A percentile compares a stretch with the other conserved stretches of the same genome.
These are phyloP conservation scores for Sciurus niger DNA, from an alignment of 2,113 vertebrate genomes.

Conservation along the genomic window DNA sequence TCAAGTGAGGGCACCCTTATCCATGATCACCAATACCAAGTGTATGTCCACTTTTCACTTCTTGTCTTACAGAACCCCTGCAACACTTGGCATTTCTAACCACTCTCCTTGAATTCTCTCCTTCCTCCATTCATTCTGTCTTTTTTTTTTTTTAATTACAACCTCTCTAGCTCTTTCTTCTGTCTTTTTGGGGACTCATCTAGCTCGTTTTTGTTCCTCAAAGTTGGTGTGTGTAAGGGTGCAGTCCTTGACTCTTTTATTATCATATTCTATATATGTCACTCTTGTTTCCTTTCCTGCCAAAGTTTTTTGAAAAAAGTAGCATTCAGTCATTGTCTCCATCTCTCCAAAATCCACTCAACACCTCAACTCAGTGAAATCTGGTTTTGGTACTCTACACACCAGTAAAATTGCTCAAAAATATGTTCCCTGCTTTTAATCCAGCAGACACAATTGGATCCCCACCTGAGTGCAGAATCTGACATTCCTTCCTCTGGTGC, in stretches of 20 bases:
- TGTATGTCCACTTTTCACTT: neutral
- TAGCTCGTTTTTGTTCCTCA: neutral
- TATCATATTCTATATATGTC: neutral
- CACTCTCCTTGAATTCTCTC: neutral
- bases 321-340: neutral
- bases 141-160: neutral
- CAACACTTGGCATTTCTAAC: neutral
- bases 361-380: neutral
- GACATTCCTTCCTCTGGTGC: neutral
- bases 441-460: neutral
- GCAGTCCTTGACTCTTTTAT: neutral
- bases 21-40: neutral
- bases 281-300: neutral
- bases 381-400: neutral
- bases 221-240: neutral
- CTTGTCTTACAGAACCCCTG: neutral
- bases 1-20: accelerated
- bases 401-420: constrained; percentile 22
- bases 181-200: neutral
- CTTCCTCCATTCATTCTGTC: neutral
- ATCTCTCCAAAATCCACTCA: constrained; percentile 5
- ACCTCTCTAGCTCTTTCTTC: neutral
- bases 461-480: neutral
- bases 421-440: neutral
- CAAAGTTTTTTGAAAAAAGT: neutral